A percentile compares a stretch with the other conserved stretches of the same genome.
Conservation (phyloP, 2,797 vertebrate genomes). For the Stomatorhinus walkeri region DNA sequence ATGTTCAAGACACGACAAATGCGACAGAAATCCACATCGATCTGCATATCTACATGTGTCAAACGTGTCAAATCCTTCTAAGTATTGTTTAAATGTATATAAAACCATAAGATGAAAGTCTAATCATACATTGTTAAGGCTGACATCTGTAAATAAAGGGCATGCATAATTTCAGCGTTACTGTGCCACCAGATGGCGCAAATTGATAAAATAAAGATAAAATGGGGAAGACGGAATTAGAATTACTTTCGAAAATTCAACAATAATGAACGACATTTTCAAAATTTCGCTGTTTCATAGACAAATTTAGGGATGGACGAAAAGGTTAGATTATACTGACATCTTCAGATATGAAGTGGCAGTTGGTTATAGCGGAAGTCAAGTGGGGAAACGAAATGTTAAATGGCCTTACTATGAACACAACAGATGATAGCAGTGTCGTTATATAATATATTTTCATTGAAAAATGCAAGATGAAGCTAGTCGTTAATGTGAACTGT, state of each 20-base stretch:
- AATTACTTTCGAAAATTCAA: neutral
- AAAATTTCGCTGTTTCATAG: neutral
- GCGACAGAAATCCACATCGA: neutral
- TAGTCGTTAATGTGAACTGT: neutral
- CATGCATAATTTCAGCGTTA: neutral
- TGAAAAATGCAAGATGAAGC: neutral
- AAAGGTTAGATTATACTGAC: neutral
- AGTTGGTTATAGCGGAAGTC: neutral
- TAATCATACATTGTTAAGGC: neutral
- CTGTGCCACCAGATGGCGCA: conserved; percentile 15
- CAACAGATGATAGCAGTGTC: neutral
- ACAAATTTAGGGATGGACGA: neutral
- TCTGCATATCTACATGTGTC: neutral
- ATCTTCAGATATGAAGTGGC: neutral
- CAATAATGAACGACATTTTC: neutral
- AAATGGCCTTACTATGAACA: neutral
- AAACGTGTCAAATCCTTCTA: neutral
- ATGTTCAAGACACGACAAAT: neutral
- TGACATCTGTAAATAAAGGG: neutral
- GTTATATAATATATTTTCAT: neutral
- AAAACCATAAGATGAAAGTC: neutral
- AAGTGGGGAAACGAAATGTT: neutral
- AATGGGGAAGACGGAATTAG: neutral
- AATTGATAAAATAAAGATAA: conserved; percentile 6
- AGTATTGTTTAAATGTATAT: neutral